Evolutionary conservation across 2,797 vertebrate species (phyloP), one percentile per base, ranked within the genome.

Genomic region (Pogonophryne albipinna): DNA sequence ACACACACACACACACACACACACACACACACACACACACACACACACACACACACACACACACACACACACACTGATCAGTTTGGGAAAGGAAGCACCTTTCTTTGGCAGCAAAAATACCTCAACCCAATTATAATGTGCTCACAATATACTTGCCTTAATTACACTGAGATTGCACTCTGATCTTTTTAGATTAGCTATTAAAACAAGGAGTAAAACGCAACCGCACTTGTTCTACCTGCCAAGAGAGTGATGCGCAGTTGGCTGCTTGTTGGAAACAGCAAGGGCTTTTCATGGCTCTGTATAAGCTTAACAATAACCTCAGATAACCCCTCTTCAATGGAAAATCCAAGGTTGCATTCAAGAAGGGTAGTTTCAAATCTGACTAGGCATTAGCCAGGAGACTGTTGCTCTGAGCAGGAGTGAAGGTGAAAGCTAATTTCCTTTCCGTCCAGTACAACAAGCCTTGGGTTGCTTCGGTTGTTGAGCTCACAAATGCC

Each of bases 381-480:
- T 85, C 74, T 66, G 63, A 80, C 63, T 70, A 15, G 34, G 53
- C 66, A 82, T 85, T 84, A 74, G 78, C 56, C 59, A 73, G 50
- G 53, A 72, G 47, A 71, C 62, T 3, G 12, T n/a, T 41, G 60
- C 62, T 76, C 47, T 45, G 52, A 85, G 71, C 31, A 6, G 57
- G 49, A 88, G 66, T 80, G 78, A 88, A 88, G 74, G 74, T 60
- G 81, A 90, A 85, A 83, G 74, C 80, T 87, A 78, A 90, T 89
- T 90, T 88, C 75, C 82, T 51, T 65, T 87, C 52, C n/a, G 20
- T 78, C 74, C 75, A 57, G 63, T 77, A 70, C 78, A 83, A 83
- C 74, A 88, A 75, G 79, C 60, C 75, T 31, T 17, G 51, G 50
- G 56, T 80, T 77, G 78, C 53, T 66, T 65, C 57, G 47, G 77